Conservation (phyloP, 1,140 invertebrate species). For the Aricia agestis region DNA sequence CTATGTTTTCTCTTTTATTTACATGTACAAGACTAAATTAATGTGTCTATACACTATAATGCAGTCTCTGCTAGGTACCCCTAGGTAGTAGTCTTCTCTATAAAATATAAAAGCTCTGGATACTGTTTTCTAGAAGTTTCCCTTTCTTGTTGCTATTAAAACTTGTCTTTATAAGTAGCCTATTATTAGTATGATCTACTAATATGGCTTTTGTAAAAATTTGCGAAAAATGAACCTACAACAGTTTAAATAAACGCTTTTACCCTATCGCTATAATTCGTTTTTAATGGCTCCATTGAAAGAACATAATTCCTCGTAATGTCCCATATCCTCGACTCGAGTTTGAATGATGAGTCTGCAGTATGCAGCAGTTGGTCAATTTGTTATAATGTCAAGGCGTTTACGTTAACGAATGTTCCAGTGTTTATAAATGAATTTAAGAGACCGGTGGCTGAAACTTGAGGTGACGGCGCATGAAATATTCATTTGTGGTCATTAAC, state of each 20-base stretch:
- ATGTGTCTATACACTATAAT: too few species aligned
- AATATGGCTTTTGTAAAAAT: not conserved
- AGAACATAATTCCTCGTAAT: not conserved
- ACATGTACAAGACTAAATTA: too few species aligned
- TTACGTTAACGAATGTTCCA: conserved; percentile 12
- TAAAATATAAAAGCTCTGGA: too few species aligned
- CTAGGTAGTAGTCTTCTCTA: too few species aligned
- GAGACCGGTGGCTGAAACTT: conserved; percentile 18
- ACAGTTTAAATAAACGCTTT: not conserved
- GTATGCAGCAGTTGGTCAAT: not conserved
- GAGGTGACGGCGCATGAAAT: conserved; percentile 45
- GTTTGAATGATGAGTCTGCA: not conserved
- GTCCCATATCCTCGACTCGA: not conserved
- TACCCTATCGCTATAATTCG: not conserved
- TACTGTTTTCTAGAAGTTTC: too few species aligned
- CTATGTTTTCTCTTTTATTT: too few species aligned
- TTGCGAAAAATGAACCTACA: not conserved
- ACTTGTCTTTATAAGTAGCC: too few species aligned
- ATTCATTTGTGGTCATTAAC: conserved; percentile 68
- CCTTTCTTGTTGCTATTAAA: too few species aligned
- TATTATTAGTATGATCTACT: too few species aligned
- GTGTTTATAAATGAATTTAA: conserved; percentile 19
- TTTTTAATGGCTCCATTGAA: not conserved
- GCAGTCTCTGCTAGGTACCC: too few species aligned
- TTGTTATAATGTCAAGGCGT: conserved; percentile 20